Percentiles rank a stretch among this genome's conserved stretches.
Evolutionary conservation across 2,113 vertebrate genomes (phyloP).

Genomic region (Camelus bactrianus): DNA sequence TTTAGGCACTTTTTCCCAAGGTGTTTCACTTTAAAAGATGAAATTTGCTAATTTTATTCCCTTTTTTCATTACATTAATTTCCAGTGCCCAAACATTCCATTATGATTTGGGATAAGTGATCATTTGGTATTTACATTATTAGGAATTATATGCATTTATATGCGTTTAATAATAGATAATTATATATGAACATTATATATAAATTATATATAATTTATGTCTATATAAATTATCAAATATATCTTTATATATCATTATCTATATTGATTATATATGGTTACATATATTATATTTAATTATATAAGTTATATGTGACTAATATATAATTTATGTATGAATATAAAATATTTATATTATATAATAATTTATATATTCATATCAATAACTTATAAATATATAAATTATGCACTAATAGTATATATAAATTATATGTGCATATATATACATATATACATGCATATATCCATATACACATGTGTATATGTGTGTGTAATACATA

Average conservation of each 20-base stretch:
- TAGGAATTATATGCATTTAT: not conserved
- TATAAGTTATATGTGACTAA: too few relatives aligned
- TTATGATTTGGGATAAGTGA: not conserved
- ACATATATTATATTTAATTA: too few relatives aligned
- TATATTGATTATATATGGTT: too few relatives aligned
- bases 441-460: too few relatives aligned
- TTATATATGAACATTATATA: not conserved
- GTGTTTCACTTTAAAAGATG: not conserved
- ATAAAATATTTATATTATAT: too few relatives aligned
- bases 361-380: too few relatives aligned
- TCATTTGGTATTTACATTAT: not conserved
- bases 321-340: too few relatives aligned
- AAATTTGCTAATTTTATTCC: not conserved
- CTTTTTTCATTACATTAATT: not conserved
- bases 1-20: not conserved
- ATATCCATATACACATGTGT: not conserved
- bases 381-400: not conserved
- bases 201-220: too few relatives aligned
- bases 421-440: not conserved
- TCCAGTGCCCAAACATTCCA: not conserved
- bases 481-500: not conserved
- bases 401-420: too few relatives aligned
- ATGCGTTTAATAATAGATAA: not conserved
- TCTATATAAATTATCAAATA: too few relatives aligned
- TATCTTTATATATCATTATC: too few relatives aligned